Evolutionary conservation across 2,797 vertebrate genomes (phyloP).

Genomic region (Cheirogaleus major): DNA sequence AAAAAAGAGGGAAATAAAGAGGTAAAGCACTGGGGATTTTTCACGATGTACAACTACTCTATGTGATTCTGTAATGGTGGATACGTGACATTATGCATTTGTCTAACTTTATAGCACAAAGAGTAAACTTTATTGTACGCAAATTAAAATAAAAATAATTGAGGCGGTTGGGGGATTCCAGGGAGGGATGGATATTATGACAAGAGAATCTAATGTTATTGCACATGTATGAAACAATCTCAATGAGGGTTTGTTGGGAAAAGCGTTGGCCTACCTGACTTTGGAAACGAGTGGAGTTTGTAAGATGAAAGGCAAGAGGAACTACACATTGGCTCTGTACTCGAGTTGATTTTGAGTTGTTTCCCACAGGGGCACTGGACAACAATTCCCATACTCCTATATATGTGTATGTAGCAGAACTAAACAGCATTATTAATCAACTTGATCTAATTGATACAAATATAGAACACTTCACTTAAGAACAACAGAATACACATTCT

Average conservation of each 20-base stretch:
- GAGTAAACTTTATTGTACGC: neutral
- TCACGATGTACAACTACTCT: neutral
- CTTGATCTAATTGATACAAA: neutral
- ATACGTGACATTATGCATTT: neutral
- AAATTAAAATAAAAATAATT: neutral
- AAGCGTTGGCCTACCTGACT: neutral
- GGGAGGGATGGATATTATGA: neutral
- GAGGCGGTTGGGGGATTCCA: neutral
- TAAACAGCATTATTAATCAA: neutral
- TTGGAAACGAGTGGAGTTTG: neutral
- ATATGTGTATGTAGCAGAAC: neutral
- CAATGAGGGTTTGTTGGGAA: too few relatives aligned
- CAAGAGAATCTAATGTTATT: neutral
- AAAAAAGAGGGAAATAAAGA: neutral
- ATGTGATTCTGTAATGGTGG: neutral
- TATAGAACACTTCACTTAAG: neutral
- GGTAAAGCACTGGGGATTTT: rapidly evolving
- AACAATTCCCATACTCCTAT: neutral
- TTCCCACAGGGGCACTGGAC: neutral
- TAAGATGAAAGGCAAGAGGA: too few relatives aligned
- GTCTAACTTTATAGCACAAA: neutral
- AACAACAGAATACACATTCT: neutral
- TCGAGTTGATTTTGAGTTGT: neutral
- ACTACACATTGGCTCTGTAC: neutral
- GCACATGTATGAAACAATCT: neutral